Conservation (phyloP, 2,113 vertebrate genomes). For the Psittacara wagleri region DNA sequence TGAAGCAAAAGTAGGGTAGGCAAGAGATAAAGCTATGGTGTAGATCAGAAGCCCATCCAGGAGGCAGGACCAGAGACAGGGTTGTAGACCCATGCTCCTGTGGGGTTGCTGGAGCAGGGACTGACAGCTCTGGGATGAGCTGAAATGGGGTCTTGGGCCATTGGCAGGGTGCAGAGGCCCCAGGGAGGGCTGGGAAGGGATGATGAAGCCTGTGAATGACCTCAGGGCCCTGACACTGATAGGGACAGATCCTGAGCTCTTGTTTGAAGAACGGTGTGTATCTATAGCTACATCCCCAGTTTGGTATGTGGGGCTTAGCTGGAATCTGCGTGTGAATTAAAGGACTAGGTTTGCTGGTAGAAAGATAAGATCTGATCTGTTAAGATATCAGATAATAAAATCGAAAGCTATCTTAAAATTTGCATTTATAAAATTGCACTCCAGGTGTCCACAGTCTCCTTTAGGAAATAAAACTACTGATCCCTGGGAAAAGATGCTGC, state of each 20-base stretch:
- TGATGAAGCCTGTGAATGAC: not conserved
- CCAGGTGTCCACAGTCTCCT: not conserved
- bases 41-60: not conserved
- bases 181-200: not conserved
- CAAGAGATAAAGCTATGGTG: not conserved
- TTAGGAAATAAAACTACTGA: not conserved
- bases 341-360: not conserved
- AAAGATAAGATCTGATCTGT: not conserved
- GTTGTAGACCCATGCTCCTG: fast-evolving
- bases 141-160: not conserved
- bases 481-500: not conserved
- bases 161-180: not conserved
- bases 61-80: not conserved
- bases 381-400: conserved; percentile 33
- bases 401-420: not conserved
- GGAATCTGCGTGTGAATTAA: not conserved
- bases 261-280: fast-evolving
- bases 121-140: not conserved
- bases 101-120: not conserved
- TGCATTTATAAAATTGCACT: conserved; percentile 1
- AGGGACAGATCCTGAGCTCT: not conserved
- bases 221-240: not conserved
- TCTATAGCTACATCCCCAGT: not conserved
- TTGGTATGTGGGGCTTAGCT: not conserved
- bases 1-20: not conserved